Conservation (phyloP, 2,113 vertebrate species). For the Peromyscus californicus region DNA sequence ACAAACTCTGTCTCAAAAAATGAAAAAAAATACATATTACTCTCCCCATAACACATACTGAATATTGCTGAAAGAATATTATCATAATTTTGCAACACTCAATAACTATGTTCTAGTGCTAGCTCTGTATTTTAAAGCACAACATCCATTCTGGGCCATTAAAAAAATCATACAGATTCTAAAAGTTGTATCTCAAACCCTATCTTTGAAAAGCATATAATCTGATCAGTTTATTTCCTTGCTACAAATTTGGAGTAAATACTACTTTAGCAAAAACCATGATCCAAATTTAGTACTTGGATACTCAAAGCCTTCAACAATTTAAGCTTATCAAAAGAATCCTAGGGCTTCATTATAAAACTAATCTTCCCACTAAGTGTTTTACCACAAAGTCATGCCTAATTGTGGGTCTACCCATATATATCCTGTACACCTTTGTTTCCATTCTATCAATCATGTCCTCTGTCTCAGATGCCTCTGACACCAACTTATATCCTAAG, state of each 20-base stretch:
- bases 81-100: not conserved
- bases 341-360: not conserved
- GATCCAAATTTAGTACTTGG: not conserved
- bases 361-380: not conserved
- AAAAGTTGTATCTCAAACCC: not conserved
- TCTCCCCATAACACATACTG: not conserved
- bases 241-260: not conserved
- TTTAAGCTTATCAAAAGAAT: not conserved
- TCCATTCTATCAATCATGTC: not conserved
- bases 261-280: not conserved
- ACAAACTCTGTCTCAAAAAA: no score
- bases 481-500: not conserved
- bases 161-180: not conserved
- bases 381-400: not conserved
- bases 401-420: not conserved
- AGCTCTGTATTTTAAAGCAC: not conserved
- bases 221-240: not conserved
- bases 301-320: slow-evolving; percentile 3
- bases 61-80: not conserved
- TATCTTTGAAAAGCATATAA: not conserved
- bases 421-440: not conserved
- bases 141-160: not conserved
- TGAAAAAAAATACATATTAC: not conserved
- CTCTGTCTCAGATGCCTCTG: not conserved
- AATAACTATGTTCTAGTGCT: not conserved